Conservation (phyloP, 2,113 vertebrate genomes). For the Microcebus tavaratra region DNA sequence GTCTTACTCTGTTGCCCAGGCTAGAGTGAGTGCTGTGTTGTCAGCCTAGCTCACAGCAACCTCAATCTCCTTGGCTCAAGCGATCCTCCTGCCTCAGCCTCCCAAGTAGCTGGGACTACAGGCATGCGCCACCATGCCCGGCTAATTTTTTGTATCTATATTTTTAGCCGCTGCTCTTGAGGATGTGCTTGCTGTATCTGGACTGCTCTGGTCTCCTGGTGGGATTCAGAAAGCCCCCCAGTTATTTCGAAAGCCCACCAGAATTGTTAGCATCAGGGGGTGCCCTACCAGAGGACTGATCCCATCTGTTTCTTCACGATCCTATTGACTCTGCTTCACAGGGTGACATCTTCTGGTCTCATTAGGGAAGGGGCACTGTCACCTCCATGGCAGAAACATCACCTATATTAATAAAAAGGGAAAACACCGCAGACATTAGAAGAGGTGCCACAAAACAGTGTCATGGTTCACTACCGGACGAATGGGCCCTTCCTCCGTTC, state of each 20-base stretch:
- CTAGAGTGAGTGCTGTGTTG: too few relatives aligned
- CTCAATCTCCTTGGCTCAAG: too few relatives aligned
- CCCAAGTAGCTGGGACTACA: too few relatives aligned
- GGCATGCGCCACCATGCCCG: too few relatives aligned
- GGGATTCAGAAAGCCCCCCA: neutral
- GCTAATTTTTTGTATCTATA: too few relatives aligned
- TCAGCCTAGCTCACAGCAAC: too few relatives aligned
- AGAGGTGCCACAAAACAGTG: neutral
- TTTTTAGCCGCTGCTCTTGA: neutral
- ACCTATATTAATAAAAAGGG: neutral
- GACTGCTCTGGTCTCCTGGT: neutral
- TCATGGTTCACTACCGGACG: neutral
- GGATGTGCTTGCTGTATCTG: neutral
- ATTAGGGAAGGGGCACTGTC: neutral
- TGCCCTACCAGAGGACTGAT: neutral
- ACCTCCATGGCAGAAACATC: neutral
- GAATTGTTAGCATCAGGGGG: neutral
- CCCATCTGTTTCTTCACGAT: neutral
- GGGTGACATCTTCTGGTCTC: neutral
- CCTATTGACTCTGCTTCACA: neutral
- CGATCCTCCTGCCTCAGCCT: too few relatives aligned
- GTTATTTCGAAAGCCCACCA: neutral
- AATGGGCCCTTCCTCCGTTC: neutral
- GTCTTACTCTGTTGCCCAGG: too few relatives aligned
- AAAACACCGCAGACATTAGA: neutral